Evolutionary conservation across 2,797 vertebrate species (phyloP), one percentile per base, ranked within the genome.

Genomic region (Numenius phaeopus): DNA sequence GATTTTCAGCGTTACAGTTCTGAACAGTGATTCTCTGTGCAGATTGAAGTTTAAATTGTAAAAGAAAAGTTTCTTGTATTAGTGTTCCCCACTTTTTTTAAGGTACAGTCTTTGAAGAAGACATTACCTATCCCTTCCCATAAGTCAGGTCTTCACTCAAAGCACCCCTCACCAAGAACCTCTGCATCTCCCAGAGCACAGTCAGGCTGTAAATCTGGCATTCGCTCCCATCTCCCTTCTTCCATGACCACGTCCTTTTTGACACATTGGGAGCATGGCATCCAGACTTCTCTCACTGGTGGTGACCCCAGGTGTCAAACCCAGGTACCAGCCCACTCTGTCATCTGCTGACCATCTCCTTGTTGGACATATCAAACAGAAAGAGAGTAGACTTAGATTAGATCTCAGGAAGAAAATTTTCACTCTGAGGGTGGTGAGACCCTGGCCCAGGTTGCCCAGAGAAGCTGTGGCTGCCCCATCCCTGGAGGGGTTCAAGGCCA

Each of bases 271-370:
- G 30, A 88, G 3, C 7, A 12, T 21, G 23, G 5, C 29, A 83
- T 32, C 18, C 2, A 0, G 21, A 24, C 15, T 83, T 77, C 55
- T 73, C 55, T 39, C 20, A 54, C 16, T 0, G 0, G 3, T 40
- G 34, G 23, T 59, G 44, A 92, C 8, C 10, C 14, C 29, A 49
- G 26, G 9, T 46, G 27, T 85, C n/a, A 62, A 80, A 65, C 9
- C 18, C 42, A 65, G 5, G 17, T 66, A 49, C 7, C 27, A 76
- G 13, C 5, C n/a, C 22, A 30, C 7, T 30, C 21, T 44, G 40
- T 18, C 49, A 30, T 40, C 39, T 80, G 17, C 18, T 65, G 54
- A 75, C 7, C 8, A 20, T 49, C 44, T 94, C 32, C 5, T 46
- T 40, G 29, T 34, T 65, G 44, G 16, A 22, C 14, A 20, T 10